Evolutionary conservation across 2,113 vertebrate species (phyloP), one percentile per base, ranked within the genome.

Genomic region (Brachyhypopomus gauderio): DNA sequence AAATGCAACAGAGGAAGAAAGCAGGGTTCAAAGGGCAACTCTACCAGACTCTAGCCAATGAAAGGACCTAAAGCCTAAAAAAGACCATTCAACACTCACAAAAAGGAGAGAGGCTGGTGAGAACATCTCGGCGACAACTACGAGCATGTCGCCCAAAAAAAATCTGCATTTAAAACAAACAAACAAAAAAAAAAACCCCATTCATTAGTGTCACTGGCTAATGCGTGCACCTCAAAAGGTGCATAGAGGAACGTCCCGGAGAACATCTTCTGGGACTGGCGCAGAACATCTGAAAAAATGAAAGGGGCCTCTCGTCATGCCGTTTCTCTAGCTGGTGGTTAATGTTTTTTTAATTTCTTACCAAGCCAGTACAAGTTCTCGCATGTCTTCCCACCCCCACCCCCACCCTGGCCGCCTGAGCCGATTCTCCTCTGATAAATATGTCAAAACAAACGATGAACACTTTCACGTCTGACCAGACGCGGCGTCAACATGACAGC

Each of bases 231-330:
- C 11, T 5, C 73, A 17, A 60, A 58, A 20, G 16, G 72, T 59
- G 11, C 48, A 52, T 23, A 30, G 14, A 20, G 58, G 34, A 20
- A 41, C 41, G 56, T 25, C 30, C 23, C 1, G 5, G 30, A 30
- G 25, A 60, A 36, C 56, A 22, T 75, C 77, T 72, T 63, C 59
- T n/a, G n/a, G n/a, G n/a, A n/a, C n/a, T n/a, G n/a, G n/a, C n/a
- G n/a, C n/a, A n/a, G n/a, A n/a, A n/a, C n/a, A n/a, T n/a, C n/a
- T 62, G 77, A 72, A 79, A 6, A 78, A 78, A 71, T 27, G 56
- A 48, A 5, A 48, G 58, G 22, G 56, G 36, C 16, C 58, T 79
- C 67, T 45, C 14, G 17, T 56, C 20, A 71, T 14, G 16, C n/a
- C 41, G 22, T 27, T 72, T 20, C 56, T 59, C 64, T 72, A 25